Evolutionary conservation across 2,888 invertebrate genomes (phyloP).

Genomic region (Dolomedes plantarius): DNA sequence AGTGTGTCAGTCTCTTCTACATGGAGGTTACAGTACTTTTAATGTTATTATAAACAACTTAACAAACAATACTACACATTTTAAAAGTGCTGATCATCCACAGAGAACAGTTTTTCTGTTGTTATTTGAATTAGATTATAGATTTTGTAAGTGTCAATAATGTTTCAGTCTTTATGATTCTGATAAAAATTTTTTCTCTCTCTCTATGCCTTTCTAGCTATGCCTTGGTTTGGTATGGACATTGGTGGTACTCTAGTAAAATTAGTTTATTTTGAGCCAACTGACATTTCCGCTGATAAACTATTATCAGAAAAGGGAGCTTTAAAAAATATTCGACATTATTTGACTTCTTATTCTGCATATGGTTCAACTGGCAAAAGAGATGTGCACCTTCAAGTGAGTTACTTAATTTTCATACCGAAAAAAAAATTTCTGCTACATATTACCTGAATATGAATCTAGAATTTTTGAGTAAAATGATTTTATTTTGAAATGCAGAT

Average conservation of each 20-base stretch:
- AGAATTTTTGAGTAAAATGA: background rate
- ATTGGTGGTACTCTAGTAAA: constrained; percentile 98
- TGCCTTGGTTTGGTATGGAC: constrained; percentile 99
- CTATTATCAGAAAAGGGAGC: constrained; percentile 90
- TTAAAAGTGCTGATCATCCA: too few species aligned
- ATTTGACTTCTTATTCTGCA: constrained; percentile 94
- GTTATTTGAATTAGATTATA: too few species aligned
- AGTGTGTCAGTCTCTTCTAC: too few species aligned
- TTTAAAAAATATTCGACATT: constrained; percentile 87
- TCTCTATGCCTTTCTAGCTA: constrained; percentile 84
- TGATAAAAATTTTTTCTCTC: too few species aligned
- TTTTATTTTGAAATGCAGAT: constrained; percentile 82
- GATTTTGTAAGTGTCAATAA: too few species aligned
- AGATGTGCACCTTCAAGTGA: constrained; percentile 84
- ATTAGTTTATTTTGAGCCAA: constrained; percentile 97
- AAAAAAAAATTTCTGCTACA: background rate
- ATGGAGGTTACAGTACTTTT: too few species aligned
- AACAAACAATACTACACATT: too few species aligned
- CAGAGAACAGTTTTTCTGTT: too few species aligned
- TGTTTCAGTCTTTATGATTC: too few species aligned
- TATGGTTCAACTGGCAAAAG: constrained; percentile 95
- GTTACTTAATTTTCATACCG: too few species aligned
- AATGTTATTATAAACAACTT: too few species aligned
- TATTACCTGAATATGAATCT: too few species aligned
- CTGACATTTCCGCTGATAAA: constrained; percentile 80